phyloP scores from a whole-genome alignment of 92 coral and sea anemone genomes.

The Galaxea fascicularis region DNA sequence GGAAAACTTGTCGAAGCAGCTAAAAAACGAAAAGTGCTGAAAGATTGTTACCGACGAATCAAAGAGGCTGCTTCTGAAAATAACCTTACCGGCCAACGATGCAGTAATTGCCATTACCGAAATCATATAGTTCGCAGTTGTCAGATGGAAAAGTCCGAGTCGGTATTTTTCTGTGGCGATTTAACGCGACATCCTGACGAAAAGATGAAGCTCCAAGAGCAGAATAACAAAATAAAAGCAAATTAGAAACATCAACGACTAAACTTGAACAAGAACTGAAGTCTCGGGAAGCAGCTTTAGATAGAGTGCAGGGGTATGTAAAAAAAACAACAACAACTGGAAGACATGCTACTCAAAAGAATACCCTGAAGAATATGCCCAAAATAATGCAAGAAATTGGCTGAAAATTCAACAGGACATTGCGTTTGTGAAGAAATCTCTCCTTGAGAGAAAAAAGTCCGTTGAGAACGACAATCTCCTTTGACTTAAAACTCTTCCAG shows the following conservation, averaged over 20 bases:
- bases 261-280: slow-evolving; percentile 59
- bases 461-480: slow-evolving; percentile 6
- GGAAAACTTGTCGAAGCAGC: slow-evolving; percentile 31
- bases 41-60: slow-evolving; percentile 16
- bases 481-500: not conserved
- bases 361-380: slow-evolving; percentile 41
- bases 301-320: slow-evolving; percentile 39
- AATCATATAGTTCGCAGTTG: slow-evolving; percentile 51
- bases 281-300: slow-evolving; percentile 44
- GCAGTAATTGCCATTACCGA: slow-evolving; percentile 29
- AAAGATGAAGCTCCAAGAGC: slow-evolving; percentile 37
- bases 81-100: slow-evolving; percentile 51
- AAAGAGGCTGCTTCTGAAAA: slow-evolving; percentile 18
- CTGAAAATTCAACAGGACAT: slow-evolving; percentile 54
- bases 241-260: slow-evolving; percentile 22
- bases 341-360: slow-evolving; percentile 52
- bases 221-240: slow-evolving; percentile 1
- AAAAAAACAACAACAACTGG: slow-evolving; percentile 50
- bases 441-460: slow-evolving; percentile 16
- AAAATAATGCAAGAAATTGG: slow-evolving; percentile 51
- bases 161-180: slow-evolving; percentile 26
- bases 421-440: slow-evolving; percentile 38
- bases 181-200: slow-evolving; percentile 40
- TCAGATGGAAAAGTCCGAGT: slow-evolving; percentile 32
- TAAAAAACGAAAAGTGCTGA: slow-evolving; percentile 33